A percentile compares a stretch with the other conserved stretches of the same genome.
These are phyloP conservation scores for Caenorhabditis elegans DNA, from an alignment of 1,140 invertebrate species.

Conservation along the genomic window DNA sequence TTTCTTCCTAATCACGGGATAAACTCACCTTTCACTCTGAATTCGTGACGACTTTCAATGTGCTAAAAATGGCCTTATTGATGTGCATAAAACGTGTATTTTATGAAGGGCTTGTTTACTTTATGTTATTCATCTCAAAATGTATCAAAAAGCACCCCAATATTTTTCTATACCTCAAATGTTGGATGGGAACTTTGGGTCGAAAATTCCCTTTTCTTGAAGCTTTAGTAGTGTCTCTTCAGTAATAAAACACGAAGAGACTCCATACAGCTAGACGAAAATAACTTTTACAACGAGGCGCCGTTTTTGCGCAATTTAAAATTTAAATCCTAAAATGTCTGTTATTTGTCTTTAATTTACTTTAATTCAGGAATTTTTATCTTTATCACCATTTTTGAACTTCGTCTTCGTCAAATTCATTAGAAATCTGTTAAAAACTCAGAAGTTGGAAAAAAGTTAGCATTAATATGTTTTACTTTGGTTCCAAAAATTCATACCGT, in stretches of 20 bases:
- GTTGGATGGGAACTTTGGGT: no score
- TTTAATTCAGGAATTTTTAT: background rate
- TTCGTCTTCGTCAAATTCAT: no score
- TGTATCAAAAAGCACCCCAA: no score
- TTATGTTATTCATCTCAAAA: background rate
- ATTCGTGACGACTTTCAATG: background rate
- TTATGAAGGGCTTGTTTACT: background rate
- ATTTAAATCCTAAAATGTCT: background rate
- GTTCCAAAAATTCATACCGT: no score
- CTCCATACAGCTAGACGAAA: background rate
- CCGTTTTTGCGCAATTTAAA: background rate
- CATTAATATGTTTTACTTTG: no score
- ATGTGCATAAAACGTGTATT: slow-evolving; percentile 30
- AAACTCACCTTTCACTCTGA: background rate
- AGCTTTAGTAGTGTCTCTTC: no score
- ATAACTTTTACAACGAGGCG: background rate
- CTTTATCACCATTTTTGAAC: no score
- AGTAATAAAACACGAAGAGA: no score
- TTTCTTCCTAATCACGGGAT: background rate
- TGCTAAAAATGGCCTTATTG: background rate
- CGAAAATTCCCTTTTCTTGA: no score
- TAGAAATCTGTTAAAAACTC: no score
- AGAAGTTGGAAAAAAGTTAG: no score
- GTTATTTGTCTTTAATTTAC: background rate
- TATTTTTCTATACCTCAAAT: no score